These are phyloP conservation scores for Stratiolaelaps scimitus DNA, from an alignment of 1,140 invertebrate species.

Conservation along the genomic window DNA sequence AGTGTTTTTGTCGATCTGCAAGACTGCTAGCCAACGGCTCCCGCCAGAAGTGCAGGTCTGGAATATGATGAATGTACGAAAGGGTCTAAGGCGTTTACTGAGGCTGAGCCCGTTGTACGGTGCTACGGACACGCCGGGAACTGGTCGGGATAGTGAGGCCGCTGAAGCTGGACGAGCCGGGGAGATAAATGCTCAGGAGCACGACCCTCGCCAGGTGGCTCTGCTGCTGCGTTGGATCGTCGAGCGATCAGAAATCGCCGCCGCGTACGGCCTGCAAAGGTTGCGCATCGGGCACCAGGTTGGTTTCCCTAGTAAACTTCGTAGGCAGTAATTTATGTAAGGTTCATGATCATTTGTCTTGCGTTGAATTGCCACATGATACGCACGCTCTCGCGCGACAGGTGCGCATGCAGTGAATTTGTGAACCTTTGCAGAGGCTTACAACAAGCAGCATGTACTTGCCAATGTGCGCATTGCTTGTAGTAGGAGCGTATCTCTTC, in stretches of 20 bases:
- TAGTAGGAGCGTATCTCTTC: no score
- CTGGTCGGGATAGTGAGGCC: no score
- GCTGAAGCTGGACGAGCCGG: no score
- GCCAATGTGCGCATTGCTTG: no score
- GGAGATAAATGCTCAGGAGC: background rate
- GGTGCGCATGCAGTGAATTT: no score
- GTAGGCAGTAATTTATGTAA: no score
- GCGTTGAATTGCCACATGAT: no score
- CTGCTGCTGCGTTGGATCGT: background rate
- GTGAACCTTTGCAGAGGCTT: no score
- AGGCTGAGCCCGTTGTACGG: background rate
- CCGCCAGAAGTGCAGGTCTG: conserved; percentile 14
- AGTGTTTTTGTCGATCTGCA: conserved; percentile 1
- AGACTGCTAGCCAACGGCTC: background rate
- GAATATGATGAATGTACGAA: conserved; percentile 26
- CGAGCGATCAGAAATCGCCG: conserved; percentile 8
- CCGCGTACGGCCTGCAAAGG: background rate
- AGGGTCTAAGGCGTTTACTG: background rate
- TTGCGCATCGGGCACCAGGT: conserved; percentile 19
- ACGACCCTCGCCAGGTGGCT: background rate
- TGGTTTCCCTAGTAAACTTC: background rate
- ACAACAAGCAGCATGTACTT: no score
- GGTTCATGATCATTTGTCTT: no score
- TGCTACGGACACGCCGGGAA: no score
- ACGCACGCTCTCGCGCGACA: no score